A percentile compares a stretch with the other conserved stretches of the same genome.
Evolutionary conservation across 1,140 invertebrate genomes (phyloP).

Genomic region (Procambarus clarkii): DNA sequence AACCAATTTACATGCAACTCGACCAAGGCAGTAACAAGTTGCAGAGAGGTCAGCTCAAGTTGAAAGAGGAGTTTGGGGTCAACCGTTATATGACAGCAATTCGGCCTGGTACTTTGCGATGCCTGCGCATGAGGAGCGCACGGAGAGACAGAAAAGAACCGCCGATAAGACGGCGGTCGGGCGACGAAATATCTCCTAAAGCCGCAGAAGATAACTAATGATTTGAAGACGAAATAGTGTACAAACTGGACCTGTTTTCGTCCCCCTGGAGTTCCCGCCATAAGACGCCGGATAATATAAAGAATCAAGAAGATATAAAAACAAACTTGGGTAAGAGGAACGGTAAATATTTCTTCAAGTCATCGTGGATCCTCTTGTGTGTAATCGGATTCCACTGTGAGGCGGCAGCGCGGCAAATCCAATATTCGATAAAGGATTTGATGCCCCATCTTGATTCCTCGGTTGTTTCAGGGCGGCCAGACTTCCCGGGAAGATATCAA

Average conservation of each 20-base stretch:
- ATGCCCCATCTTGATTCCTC: not conserved
- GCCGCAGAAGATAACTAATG: not conserved
- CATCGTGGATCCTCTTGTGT: constrained; percentile 26
- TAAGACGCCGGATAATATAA: not conserved
- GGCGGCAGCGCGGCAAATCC: constrained; percentile 28
- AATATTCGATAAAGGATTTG: constrained; percentile 16
- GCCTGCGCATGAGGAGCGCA: not conserved
- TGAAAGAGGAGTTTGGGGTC: not conserved
- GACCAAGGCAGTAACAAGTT: not conserved
- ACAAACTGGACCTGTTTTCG: not conserved
- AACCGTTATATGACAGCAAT: not conserved
- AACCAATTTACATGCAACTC: not conserved
- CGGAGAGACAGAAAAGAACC: not conserved
- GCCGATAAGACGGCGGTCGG: not conserved
- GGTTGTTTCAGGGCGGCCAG: not conserved
- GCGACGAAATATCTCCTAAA: not conserved
- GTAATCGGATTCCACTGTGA: constrained; percentile 21
- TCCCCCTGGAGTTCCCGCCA: not conserved
- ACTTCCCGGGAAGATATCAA: not conserved
- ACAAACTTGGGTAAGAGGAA: not conserved
- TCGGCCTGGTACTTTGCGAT: not conserved
- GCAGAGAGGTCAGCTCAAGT: not conserved
- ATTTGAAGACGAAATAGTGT: not conserved
- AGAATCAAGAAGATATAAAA: not conserved
- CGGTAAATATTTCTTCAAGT: constrained; percentile 23